A percentile compares a stretch with the other conserved stretches of the same genome.
These are phyloP conservation scores for Nipponacmea schrenckii DNA, from an alignment of 2,888 invertebrate species.

Conservation along the genomic window DNA sequence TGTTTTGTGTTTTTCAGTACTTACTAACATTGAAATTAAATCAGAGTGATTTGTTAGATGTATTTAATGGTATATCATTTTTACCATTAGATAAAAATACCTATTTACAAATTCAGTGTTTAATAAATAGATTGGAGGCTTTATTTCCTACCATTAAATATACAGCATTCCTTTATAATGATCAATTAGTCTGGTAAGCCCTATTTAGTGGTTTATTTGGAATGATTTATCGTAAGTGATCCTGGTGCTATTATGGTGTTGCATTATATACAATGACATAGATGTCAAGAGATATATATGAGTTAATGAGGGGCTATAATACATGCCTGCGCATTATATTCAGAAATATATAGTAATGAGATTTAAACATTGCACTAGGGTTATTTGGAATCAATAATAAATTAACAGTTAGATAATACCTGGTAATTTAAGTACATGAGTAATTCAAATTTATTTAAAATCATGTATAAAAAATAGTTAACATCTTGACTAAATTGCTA, in stretches of 20 bases:
- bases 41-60: constrained; percentile 85
- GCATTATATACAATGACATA: no score
- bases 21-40: constrained; percentile 77
- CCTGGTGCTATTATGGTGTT: no score
- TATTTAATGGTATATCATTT: constrained; percentile 92
- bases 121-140: constrained; percentile 77
- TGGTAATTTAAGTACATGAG: no score
- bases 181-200: constrained; percentile 84
- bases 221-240: no score
- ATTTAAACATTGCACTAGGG: no score
- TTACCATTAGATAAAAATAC: constrained; percentile 88
- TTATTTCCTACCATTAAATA: constrained; percentile 75
- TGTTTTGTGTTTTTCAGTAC: constrained; percentile 75
- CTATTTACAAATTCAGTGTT: constrained; percentile 90
- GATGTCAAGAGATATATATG: no score
- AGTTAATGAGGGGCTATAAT: no score
- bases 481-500: no score
- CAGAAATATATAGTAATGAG: no score
- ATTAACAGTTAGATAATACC: background rate
- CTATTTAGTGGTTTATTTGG: background rate
- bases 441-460: no score
- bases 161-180: constrained; percentile 89
- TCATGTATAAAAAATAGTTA: no score
- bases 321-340: no score
- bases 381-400: background rate